phyloP scores from a whole-genome alignment of 64 coral and sea anemone genomes.

The Hydrozoanthus tunicans region DNA sequence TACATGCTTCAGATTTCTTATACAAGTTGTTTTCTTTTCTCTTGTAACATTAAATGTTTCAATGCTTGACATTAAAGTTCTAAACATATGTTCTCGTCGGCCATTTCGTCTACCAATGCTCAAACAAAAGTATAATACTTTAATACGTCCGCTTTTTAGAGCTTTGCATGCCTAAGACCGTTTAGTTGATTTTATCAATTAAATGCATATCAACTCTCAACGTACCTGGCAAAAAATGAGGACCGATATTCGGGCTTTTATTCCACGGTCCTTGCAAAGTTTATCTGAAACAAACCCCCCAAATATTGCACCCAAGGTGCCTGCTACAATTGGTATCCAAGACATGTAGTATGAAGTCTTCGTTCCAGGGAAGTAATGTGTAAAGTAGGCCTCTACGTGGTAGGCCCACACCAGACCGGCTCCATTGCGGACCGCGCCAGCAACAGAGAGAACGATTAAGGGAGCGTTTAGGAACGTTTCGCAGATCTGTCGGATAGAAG shows the following conservation, averaged over 20 bases:
- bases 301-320: slow-evolving; percentile 29
- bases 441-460: slow-evolving; percentile 33
- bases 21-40: no score
- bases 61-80: no score
- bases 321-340: slow-evolving; percentile 51
- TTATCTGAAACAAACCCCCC: slow-evolving; percentile 47
- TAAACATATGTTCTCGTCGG: no score
- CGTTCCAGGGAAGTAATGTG: slow-evolving; percentile 1
- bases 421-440: slow-evolving; percentile 19
- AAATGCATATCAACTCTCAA: background rate
- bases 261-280: slow-evolving; percentile 19
- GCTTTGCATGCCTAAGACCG: background rate
- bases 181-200: no score
- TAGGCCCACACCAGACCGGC: slow-evolving; percentile 24
- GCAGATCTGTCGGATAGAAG: slow-evolving; percentile 4
- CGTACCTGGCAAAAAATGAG: slow-evolving; percentile 40
- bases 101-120: no score
- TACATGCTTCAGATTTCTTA: no score
- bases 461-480: background rate
- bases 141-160: background rate
- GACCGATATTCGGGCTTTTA: slow-evolving; percentile 43
- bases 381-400: slow-evolving; percentile 37
- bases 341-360: slow-evolving; percentile 42
- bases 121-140: background rate
- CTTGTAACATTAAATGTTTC: no score